Evolutionary conservation across 2,888 invertebrate species (phyloP).

Genomic region (Pterostichus niger): DNA sequence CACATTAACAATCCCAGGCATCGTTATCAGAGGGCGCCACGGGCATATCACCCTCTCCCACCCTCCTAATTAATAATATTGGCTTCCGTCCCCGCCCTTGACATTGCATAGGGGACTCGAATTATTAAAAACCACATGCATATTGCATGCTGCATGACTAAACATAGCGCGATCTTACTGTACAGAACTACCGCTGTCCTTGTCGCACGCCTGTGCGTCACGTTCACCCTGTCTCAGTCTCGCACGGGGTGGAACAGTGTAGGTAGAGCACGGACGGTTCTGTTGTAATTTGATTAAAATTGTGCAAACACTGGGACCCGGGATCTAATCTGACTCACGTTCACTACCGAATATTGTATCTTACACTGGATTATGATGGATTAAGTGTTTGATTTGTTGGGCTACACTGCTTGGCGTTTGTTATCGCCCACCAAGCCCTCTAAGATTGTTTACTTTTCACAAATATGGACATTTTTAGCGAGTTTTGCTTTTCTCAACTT

Average conservation of each 20-base stretch:
- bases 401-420: no score
- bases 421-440: no score
- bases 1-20: no score
- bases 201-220: no score
- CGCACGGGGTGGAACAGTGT: background rate
- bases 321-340: no score
- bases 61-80: conserved; percentile 15
- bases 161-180: no score
- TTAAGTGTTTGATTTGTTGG: background rate
- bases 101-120: background rate
- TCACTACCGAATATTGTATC: background rate
- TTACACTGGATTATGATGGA: conserved; percentile 11
- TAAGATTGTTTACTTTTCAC: no score
- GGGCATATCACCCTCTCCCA: background rate
- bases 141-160: background rate
- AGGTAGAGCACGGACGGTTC: background rate
- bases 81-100: background rate
- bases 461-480: no score
- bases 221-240: background rate
- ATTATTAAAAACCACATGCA: conserved; percentile 4
- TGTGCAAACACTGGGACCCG: background rate
- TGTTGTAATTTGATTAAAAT: background rate
- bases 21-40: no score
- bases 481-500: no score
- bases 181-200: no score